Base-by-base conservation (phyloP, 1,140 invertebrate species). In the Pogonomyrmex californicus region DNA sequence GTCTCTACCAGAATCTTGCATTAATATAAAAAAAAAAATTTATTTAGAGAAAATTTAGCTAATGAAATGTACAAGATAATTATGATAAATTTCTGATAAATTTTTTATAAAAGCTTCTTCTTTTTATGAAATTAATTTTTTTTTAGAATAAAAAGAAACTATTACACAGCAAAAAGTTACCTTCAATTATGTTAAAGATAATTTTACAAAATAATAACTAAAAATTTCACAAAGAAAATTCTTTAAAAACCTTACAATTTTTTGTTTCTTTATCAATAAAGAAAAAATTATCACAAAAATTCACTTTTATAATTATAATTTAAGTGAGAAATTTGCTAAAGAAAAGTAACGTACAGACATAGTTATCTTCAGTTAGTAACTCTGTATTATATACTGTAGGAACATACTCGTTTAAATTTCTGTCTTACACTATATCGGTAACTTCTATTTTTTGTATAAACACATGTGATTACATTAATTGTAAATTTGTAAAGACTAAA, bases 311-410 rank as follows among this genome's bases (percentile, higher is more conserved):
- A 9, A 58, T 23, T 23, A 23, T 23, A 23, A 23, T 23, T 23
- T 58, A 58, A 58, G 23, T 58, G 9, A 23, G 7, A 58, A 6
- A 68, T 41, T 65, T 41, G 3, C 0, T 33, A 47, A 17, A 51
- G 36, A 51, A 36, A 0, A 49, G 5, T 17, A 12, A 71, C n/a
- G 4, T 71, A 1, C 1, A 54, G 12, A 66, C 0, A 2, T 4
- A 0, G 0, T 73, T 73, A 73, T 56, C 70, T 6, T 71, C 68
- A 51, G 47, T 56, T 54, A 73, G 7, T 73, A 54, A 73, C 36
- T 73, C 7, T 54, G 9, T 73, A 1, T 73, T 73, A 54, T 17
- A 54, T 7, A 14, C 47, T n/a, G 68, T 14, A 38, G 12, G 17
- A 60, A 30, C n/a, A 47, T 1, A 30, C 47, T 68, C 14, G 14